A percentile compares a stretch with the other conserved stretches of the same genome.
Conservation (phyloP, 2,888 invertebrate species). For the Diogma glabrata region DNA sequence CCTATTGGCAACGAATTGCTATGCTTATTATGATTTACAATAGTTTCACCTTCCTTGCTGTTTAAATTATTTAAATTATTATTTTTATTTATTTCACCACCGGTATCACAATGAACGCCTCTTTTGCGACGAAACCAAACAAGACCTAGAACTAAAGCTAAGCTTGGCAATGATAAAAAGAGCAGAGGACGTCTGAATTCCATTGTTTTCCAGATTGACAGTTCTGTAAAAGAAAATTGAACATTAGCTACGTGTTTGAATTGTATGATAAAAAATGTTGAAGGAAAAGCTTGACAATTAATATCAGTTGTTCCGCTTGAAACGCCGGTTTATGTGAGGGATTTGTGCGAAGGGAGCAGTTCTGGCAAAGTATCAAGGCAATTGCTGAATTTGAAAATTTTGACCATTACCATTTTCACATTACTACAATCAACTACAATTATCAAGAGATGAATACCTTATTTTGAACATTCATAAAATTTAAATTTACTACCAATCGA, state of each 20-base stretch:
- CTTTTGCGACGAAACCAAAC: conserved; percentile 71
- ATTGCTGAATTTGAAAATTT: no score
- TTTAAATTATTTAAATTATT: conserved; percentile 16
- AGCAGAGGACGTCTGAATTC: conserved; percentile 65
- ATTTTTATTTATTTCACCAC: conserved; percentile 40
- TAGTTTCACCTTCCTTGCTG: conserved; percentile 25
- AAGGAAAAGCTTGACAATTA: background rate
- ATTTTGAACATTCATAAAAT: no score
- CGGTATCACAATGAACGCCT: conserved; percentile 61
- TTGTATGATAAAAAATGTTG: background rate
- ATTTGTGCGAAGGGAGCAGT: no score
- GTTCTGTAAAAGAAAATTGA: conserved; percentile 6
- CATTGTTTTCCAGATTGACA: conserved; percentile 39
- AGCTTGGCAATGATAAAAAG: conserved; percentile 67
- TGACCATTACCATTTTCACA: no score
- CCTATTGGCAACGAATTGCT: conserved; percentile 14
- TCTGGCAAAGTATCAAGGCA: no score
- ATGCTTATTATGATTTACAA: conserved; percentile 20
- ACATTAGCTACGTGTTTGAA: background rate
- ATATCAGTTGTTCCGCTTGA: no score
- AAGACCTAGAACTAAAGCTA: conserved; percentile 66
- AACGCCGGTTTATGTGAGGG: no score
- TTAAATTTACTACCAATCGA: no score
- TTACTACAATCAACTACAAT: no score
- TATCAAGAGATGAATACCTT: no score